These are phyloP conservation scores for Stegastes partitus DNA, from an alignment of 2,113 vertebrate species.

Conservation along the genomic window DNA sequence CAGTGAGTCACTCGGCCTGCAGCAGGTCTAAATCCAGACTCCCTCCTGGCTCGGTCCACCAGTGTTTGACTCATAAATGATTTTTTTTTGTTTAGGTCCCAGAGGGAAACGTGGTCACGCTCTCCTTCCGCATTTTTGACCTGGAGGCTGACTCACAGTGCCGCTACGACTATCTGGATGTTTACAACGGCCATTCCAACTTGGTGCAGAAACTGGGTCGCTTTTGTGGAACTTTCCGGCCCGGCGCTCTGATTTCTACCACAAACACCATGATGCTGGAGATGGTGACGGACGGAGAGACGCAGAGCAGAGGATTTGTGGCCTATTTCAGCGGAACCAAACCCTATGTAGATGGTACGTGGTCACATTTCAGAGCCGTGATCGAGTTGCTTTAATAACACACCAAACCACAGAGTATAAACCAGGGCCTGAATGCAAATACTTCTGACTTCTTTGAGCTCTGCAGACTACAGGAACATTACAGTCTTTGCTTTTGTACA, in stretches of 20 bases:
- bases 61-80: constrained; percentile 10
- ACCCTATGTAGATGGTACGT: constrained; percentile 84
- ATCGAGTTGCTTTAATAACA: no score
- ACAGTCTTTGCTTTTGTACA: no score
- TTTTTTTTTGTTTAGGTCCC: constrained; percentile 85
- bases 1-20: constrained; percentile 80
- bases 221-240: constrained; percentile 93
- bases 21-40: not conserved
- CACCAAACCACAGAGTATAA: no score
- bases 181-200: constrained; percentile 88
- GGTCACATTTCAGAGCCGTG: constrained; percentile 23
- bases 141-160: constrained; percentile 90
- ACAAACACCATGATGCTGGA: constrained; percentile 90
- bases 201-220: constrained; percentile 88
- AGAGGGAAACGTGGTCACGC: constrained; percentile 87
- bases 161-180: constrained; percentile 90
- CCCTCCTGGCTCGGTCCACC: not conserved
- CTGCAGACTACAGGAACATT: no score
- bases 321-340: constrained; percentile 86
- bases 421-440: no score
- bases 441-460: no score
- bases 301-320: constrained; percentile 88
- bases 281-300: constrained; percentile 88
- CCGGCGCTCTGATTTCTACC: constrained; percentile 88
- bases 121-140: constrained; percentile 91